Base-by-base conservation (phyloP, 1,140 invertebrate genomes). In the Zaprionus davidi region DNA sequence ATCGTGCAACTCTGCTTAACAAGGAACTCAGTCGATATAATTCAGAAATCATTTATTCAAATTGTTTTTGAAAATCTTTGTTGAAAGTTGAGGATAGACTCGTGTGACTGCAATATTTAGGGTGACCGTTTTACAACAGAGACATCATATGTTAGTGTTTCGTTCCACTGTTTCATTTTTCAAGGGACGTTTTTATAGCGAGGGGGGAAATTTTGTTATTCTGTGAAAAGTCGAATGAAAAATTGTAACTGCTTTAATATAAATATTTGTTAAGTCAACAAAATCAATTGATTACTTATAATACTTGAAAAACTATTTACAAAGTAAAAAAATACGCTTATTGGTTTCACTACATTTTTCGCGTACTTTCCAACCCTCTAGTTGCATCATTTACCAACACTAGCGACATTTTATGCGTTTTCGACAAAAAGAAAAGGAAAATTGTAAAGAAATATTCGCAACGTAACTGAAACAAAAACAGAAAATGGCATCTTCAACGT, bases 401-500 rank as follows among this genome's bases (percentile, higher is more conserved):
- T 75, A 51, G 24, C n/a, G 15, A 22, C 26, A 49, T 20, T 17
- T 74, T 64, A 22, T 75, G 51, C 59, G 24, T 76, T 67, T 81
- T 78, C 26, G 51, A 73, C 55, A 71, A 63, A 77, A 55, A 71
- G 36, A 12, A 59, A 65, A 55, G 24, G 24, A 73, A 84, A 64
- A 66, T 22, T 12, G 11, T 46, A 5, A 15, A 53, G 59, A 62
- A 62, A 15, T 11, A 41, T 15, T 28, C 5, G 17, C 9, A 67
- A 46, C 36, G 24, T 51, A 75, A 53, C 38, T 71, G 13, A 71
- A 76, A 66, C 41, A 62, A 67, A 56, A 49, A 70, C 38, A 49
- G n/a, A 81, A 59, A 36, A 88, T 88, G 85, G 83, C 86, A 63
- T 76, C 79, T 57, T 74, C 81, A 49, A 78, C 76, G 36, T 38